A percentile compares a stretch with the other conserved stretches of the same genome.
Conservation (phyloP, 2,797 vertebrate genomes). For the Morelia viridis region DNA sequence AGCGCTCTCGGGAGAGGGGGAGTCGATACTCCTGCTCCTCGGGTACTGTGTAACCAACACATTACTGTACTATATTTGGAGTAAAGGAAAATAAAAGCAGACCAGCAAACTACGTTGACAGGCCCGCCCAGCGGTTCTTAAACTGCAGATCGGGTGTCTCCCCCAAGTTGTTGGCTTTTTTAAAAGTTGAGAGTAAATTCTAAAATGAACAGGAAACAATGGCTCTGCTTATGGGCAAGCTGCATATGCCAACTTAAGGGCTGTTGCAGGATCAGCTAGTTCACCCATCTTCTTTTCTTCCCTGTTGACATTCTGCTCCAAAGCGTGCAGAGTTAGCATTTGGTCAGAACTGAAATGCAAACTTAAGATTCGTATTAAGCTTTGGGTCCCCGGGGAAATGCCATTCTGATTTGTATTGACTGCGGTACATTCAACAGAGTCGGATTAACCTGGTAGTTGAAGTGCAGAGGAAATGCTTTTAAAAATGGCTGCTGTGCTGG, state of each 20-base stretch:
- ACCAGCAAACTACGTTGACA: not conserved
- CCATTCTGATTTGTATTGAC: not conserved
- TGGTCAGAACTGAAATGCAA: not conserved
- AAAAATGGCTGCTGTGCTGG: not conserved
- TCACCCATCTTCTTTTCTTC: not conserved
- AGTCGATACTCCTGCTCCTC: not conserved
- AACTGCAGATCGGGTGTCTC: not conserved
- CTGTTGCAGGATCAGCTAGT: not conserved
- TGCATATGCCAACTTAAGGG: not conserved
- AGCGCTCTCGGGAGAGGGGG: not conserved
- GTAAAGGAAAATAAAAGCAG: not conserved
- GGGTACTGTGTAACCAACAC: not conserved
- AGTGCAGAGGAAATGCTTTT: not conserved
- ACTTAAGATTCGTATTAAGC: not conserved
- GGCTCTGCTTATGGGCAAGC: not conserved
- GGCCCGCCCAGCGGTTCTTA: not conserved
- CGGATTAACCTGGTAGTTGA: not conserved
- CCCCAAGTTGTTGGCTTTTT: no score
- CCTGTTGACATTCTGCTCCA: not conserved
- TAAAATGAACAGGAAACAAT: not conserved
- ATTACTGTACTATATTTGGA: not conserved
- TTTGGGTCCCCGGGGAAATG: not conserved
- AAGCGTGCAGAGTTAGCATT: not conserved
- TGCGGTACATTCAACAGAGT: not conserved
- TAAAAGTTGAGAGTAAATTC: not conserved